Evolutionary conservation across 1,140 invertebrate genomes (phyloP).

Genomic region (Zaprionus camerounensis): DNA sequence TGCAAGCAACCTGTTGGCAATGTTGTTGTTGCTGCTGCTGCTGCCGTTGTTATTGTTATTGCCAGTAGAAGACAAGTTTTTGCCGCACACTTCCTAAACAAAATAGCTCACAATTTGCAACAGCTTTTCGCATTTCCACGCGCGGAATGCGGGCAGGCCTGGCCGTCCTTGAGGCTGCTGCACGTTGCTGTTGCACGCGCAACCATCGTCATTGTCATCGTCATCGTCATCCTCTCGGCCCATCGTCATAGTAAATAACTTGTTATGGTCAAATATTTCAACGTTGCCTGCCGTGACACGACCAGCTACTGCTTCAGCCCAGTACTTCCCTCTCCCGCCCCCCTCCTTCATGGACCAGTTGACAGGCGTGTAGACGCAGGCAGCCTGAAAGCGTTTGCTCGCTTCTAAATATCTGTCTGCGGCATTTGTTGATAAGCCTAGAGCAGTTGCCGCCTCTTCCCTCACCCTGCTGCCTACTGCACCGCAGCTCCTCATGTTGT

Average conservation of each 20-base stretch:
- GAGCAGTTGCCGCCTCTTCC: constrained; percentile 21
- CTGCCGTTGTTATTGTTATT: constrained; percentile 62
- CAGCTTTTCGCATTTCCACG: constrained; percentile 53
- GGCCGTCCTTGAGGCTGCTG: constrained; percentile 68
- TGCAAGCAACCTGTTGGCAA: constrained; percentile 51
- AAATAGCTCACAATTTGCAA: constrained; percentile 76
- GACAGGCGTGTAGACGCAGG: constrained; percentile 17
- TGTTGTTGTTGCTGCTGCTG: constrained; percentile 8
- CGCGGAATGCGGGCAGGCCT: constrained; percentile 47
- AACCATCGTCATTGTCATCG: constrained; percentile 25
- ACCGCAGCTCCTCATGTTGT: constrained; percentile 15
- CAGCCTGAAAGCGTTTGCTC: constrained; percentile 36
- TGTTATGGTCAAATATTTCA: constrained; percentile 73
- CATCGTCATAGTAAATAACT: constrained; percentile 78
- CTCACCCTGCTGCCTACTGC: constrained; percentile 40
- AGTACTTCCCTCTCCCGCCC: not conserved
- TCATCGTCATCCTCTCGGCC: constrained; percentile 7
- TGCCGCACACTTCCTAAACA: constrained; percentile 68
- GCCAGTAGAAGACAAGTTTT: constrained; percentile 53
- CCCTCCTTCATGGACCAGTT: not conserved
- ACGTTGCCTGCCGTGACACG: constrained; percentile 45
- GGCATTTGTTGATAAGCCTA: constrained; percentile 77
- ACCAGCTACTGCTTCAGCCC: constrained; percentile 19
- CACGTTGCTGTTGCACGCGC: constrained; percentile 18
- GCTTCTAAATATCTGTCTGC: constrained; percentile 73